Percentiles rank a stretch among this genome's conserved stretches.
phyloP scores from a whole-genome alignment of 2,797 vertebrate species.

The Aplochiton taeniatus region DNA sequence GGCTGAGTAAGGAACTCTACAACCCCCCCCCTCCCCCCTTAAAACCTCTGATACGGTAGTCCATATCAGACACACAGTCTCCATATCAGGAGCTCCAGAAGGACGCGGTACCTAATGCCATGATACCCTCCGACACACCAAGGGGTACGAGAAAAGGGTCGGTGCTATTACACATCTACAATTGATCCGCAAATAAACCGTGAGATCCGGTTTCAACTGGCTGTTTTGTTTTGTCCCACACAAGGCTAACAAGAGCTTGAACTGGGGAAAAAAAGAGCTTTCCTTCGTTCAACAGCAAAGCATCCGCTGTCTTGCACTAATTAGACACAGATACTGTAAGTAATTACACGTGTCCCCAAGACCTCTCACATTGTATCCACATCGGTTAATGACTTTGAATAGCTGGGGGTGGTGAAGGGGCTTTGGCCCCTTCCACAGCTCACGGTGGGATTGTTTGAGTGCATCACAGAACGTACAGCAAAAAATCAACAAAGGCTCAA shows the following conservation, averaged over 20 bases:
- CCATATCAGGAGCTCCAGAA: neutral
- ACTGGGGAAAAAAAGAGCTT: conserved; percentile 21
- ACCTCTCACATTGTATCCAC: conserved; percentile 47
- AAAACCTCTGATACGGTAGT: conserved; percentile 29
- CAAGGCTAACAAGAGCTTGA: conserved; percentile 7
- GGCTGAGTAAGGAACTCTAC: conserved; percentile 38
- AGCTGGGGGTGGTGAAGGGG: conserved; percentile 40
- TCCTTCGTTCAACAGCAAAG: neutral
- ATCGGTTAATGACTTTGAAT: conserved; percentile 59
- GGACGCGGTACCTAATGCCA: conserved; percentile 28
- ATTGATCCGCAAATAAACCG: conserved; percentile 38
- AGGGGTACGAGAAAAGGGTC: conserved; percentile 13
- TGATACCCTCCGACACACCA: conserved; percentile 16
- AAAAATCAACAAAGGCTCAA: conserved; percentile 36
- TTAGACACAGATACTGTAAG: conserved; percentile 38
- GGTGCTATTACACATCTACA: conserved; percentile 39
- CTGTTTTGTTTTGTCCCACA: conserved; percentile 8
- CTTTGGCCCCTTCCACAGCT: conserved; percentile 31
- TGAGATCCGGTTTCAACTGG: conserved; percentile 21
- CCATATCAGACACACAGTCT: conserved; percentile 20
- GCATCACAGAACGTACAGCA: conserved; percentile 10
- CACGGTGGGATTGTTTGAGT: conserved; percentile 33
- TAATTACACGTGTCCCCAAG: conserved; percentile 42
- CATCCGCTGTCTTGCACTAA: conserved; percentile 15
- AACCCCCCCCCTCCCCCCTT: conserved; percentile 34